Evolutionary conservation across 2,797 vertebrate genomes (phyloP).

Genomic region (Sylvilagus floridanus): DNA sequence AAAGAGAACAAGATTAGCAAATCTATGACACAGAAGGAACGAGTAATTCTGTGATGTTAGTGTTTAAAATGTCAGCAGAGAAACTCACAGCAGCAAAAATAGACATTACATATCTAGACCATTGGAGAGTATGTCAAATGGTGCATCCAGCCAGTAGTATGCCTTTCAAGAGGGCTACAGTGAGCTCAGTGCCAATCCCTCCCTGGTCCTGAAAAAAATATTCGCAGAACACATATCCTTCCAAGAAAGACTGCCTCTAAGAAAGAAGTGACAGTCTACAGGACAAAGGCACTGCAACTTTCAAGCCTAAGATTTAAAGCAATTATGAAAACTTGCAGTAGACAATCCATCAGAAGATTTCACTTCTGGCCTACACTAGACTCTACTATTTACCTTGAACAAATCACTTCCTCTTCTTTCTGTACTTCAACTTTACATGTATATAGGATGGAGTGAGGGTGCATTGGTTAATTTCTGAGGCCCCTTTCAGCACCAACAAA

Average conservation of each 20-base stretch:
- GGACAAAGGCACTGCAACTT: not conserved
- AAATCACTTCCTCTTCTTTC: not conserved
- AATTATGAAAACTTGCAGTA: not conserved
- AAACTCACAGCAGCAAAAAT: not conserved
- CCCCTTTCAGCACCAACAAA: not conserved
- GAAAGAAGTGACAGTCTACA: not conserved
- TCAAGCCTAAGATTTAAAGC: constrained; percentile 51
- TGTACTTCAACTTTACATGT: not conserved
- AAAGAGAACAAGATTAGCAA: not conserved
- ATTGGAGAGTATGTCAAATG: not conserved
- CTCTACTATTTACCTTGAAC: not conserved
- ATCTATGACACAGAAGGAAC: not conserved
- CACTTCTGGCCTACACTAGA: not conserved
- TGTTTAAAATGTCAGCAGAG: not conserved
- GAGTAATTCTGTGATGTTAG: not conserved
- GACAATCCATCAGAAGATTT: not conserved
- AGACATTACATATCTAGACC: not conserved
- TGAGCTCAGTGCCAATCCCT: not conserved
- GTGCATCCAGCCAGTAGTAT: not conserved
- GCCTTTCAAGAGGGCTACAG: not conserved
- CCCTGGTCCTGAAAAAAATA: not conserved
- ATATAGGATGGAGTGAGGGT: not conserved
- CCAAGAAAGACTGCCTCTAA: not conserved
- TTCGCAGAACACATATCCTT: not conserved
- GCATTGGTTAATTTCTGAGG: not conserved